Evolutionary conservation across 1,140 invertebrate genomes (phyloP), one percentile per base, ranked within the genome.

Genomic region (Drosophila equinoxialis): DNA sequence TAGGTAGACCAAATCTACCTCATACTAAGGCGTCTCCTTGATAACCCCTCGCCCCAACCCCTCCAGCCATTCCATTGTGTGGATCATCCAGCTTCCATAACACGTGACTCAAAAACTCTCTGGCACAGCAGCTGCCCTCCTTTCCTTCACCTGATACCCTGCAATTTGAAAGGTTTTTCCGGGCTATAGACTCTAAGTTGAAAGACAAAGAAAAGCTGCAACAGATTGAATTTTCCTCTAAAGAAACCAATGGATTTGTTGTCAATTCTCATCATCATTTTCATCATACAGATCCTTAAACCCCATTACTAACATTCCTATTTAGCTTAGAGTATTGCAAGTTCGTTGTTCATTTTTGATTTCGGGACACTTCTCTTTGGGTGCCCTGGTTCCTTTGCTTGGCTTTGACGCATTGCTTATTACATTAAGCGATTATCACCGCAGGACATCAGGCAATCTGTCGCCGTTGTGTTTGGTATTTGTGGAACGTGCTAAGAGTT

Each of bases 371-470:
- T 60, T 63, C 60, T 35, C 5, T 42, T 54, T n/a, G 37, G 65
- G 57, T 69, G 59, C 6, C 30, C 2, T 30, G 30, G 30, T 0
- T 6, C 30, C 67, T 37, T 61, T 17, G 42, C 42, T 39, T 26
- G 17, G 55, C 42, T 45, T 26, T 26, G 23, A 26, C 23, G 23
- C 23, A 26, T 26, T 30, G 37, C 61, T 68, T 65, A 48, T 82
- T 74, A 71, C 68, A 81, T 81, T 82, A 81, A 81, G 79, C 79
- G 79, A 81, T 81, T 81, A 81, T 81, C 74, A 63, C 79, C 70
- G 72, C 72, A 80, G 78, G 78, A 80, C 65, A 77, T 73, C 30
- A 0, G 30, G 3, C 30, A 30, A 30, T 30, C 26, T 30, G 3
- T 30, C 0, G 26, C 4, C 26, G 26, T 30, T 30, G 3, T 30